These are phyloP conservation scores for Amblyraja radiata DNA, from an alignment of 2,797 vertebrate genomes.

Conservation along the genomic window DNA sequence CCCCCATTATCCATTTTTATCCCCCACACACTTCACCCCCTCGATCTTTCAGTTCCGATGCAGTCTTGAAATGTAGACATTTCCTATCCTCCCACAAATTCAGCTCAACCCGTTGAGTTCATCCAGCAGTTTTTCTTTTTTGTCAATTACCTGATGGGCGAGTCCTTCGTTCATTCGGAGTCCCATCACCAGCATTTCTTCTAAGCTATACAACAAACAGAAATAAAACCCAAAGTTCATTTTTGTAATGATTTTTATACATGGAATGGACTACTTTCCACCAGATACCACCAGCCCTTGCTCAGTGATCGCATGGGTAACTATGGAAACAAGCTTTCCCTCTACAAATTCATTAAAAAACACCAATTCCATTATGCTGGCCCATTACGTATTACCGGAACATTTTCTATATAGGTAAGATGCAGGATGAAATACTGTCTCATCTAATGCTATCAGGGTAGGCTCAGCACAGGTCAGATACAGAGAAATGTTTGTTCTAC, in stretches of 20 bases:
- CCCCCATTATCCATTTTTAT: too few relatives aligned
- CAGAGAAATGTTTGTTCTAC: neutral
- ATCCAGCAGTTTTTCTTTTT: too few relatives aligned
- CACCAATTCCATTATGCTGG: too few relatives aligned
- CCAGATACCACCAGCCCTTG: neutral
- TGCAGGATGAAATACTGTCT: neutral
- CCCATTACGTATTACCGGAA: too few relatives aligned
- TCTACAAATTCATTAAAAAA: too few relatives aligned
- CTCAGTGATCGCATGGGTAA: neutral
- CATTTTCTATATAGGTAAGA: too few relatives aligned
- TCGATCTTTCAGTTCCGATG: too few relatives aligned
- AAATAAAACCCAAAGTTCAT: neutral
- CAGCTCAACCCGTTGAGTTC: too few relatives aligned
- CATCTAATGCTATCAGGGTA: neutral
- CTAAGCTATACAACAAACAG: conserved; percentile 59
- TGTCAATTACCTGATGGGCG: conserved; percentile 65
- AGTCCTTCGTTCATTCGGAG: conserved; percentile 73
- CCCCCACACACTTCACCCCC: too few relatives aligned
- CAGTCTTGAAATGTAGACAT: too few relatives aligned
- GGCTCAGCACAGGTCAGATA: neutral
- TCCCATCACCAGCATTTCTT: conserved; percentile 81
- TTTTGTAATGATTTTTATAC: neutral
- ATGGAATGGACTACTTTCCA: neutral
- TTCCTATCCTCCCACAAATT: too few relatives aligned
- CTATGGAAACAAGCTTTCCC: too few relatives aligned